Percentiles rank a stretch among this genome's conserved stretches.
Conservation (phyloP, 2,797 vertebrate genomes). For the Brachyrhaphis roseni region DNA sequence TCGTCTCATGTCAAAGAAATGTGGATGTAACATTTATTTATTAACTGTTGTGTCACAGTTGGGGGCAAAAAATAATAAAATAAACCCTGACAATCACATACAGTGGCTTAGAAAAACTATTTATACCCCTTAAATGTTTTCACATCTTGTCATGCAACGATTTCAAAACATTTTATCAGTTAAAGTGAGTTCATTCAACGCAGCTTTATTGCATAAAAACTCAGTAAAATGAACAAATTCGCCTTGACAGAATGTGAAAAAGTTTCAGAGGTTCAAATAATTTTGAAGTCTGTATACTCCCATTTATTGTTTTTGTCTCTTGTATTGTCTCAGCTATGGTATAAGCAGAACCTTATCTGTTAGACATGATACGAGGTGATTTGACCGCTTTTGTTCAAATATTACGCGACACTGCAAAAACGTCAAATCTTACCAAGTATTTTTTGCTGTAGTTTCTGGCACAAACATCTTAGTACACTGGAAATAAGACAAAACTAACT, state of each 20-base stretch:
- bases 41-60: slow-evolving; percentile 46
- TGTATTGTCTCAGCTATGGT: slow-evolving; percentile 35
- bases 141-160: background rate
- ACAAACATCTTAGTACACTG: too few species aligned
- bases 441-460: too few species aligned
- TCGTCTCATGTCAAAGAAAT: slow-evolving; percentile 56
- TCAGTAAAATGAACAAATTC: background rate
- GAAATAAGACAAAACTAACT: too few species aligned
- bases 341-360: slow-evolving; percentile 17
- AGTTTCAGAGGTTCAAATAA: background rate
- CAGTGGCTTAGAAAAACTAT: background rate
- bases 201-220: background rate
- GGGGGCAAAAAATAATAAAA: slow-evolving; percentile 21
- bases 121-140: background rate
- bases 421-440: too few species aligned
- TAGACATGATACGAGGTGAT: slow-evolving; percentile 20
- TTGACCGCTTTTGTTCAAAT: slow-evolving; percentile 32
- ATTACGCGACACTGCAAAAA: slow-evolving; percentile 12
- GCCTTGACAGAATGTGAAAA: background rate
- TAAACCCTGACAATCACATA: slow-evolving; percentile 60
- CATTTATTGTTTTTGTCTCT: slow-evolving; percentile 13
- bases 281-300: background rate
- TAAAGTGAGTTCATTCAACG: background rate
- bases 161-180: background rate
- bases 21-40: slow-evolving; percentile 54